Evolutionary conservation across 2,113 vertebrate genomes (phyloP), one percentile per base, ranked within the genome.

Genomic region (Euleptes europaea): DNA sequence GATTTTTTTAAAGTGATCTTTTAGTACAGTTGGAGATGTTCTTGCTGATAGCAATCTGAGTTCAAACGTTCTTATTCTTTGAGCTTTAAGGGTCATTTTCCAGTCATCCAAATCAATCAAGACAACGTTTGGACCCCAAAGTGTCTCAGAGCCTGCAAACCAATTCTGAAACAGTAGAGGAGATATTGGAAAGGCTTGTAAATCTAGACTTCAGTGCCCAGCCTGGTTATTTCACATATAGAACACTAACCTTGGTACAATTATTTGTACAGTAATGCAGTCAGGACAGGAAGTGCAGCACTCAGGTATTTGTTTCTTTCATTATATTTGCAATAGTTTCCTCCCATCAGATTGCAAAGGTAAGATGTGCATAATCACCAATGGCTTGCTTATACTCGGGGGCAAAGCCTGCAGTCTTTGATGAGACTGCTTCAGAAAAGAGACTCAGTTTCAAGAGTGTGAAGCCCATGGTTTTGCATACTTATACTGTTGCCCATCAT

Each of bases 71-170:
- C n/a, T 1, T 80, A 75, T 73, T 86, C 82, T 72, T 84, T 44
- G 35, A 86, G 82, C 90, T 93, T 87, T 86, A 89, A 89, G 90
- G 88, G 92, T 85, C 67, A 82, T 88, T 84, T 93, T 93, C 92
- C 89, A 91, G 71, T 78, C 77, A 60, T 60, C 80, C 40, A 23
- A 78, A 92, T 89, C 89, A 83, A 83, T 86, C 40, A 83, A 84
- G 69, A 67, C 70, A 33, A 72, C 84, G 86, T 88, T 90, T 83
- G 83, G 71, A 54, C n/a, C 72, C 31, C 38, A 80, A 88, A 10
- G 12, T 1, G 65, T 38, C 49, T 81, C 84, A 75, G 78, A 90
- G 89, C 80, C 72, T 75, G 47, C 19, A 54, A 38, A 33, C 17
- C 78, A 74, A 49, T 35, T 21, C n/a, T 28, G 65, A 81, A 81